Evolutionary conservation across 2,797 vertebrate genomes (phyloP), one percentile per base, ranked within the genome.

Genomic region (Cynopterus sphinx): DNA sequence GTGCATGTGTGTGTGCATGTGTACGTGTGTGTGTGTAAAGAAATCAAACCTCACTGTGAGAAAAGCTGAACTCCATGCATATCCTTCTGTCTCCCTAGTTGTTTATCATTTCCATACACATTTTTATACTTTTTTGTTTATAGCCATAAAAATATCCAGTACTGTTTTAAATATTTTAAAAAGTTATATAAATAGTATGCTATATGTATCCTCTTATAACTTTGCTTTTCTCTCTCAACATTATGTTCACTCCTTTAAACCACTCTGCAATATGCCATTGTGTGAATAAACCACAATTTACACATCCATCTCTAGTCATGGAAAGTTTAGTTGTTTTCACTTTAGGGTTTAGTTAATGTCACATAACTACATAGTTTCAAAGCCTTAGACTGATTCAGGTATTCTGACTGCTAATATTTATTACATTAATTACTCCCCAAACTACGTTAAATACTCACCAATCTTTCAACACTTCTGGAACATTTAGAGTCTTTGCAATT

Each of bases 341-440:
- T 87, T 65, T 33, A 31, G 46, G 22, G 16, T 51, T 87, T 79
- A 59, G 53, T 73, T 75, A 90, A 91, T 59, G 24, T 65, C 78
- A 93, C 2, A 6, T 46, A 46, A 84, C 24, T 70, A 65, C 9
- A 13, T 7, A 77, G 51, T 78, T 87, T 91, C 61, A 94, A 91
- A 95, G 46, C 28, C 65, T 91, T 84, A 74, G 33, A 51, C 16
- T 65, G 33, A 95, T 75, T 16, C 73, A 84, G 92, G 26, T 39
- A 83, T 89, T 90, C 12, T 81, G 12, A 51, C 74, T 83, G 24
- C 28, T 82, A 82, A 93, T 93, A 89, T 90, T 91, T 81, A 85
- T 81, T 83, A 91, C 19, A n/a, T 49, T 93, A 89, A 55, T 94
- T 57, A 98, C 98, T 98, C 96, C 98, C 98, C 98, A 97, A 96